Conservation (phyloP, 2,113 vertebrate species). For the Macrotus californicus region DNA sequence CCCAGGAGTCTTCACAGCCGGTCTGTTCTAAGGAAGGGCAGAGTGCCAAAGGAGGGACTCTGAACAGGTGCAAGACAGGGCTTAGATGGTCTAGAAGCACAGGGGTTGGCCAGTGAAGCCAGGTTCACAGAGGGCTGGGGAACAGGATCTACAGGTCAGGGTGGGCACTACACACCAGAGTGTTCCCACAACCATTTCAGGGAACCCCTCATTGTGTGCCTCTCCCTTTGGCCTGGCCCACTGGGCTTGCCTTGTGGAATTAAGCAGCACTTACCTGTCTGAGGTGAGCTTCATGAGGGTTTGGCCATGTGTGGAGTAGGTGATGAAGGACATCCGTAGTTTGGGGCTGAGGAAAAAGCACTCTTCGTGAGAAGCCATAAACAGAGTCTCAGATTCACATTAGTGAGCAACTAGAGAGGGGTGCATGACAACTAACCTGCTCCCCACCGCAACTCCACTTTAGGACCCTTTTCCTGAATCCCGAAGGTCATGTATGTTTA, state of each 20-base stretch:
- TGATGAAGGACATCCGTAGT: constrained; percentile 90
- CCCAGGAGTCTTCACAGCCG: background rate
- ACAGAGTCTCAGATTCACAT: background rate
- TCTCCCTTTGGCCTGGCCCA: too few species aligned
- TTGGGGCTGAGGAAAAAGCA: constrained; percentile 84
- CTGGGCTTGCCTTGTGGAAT: background rate
- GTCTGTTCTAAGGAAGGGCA: background rate
- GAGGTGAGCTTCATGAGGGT: constrained; percentile 88
- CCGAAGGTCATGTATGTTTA: background rate
- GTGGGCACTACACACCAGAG: rapidly evolving
- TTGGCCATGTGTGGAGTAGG: constrained; percentile 86
- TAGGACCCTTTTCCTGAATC: background rate
- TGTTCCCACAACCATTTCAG: background rate
- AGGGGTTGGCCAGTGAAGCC: background rate
- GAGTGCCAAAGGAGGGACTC: background rate
- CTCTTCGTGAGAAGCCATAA: background rate
- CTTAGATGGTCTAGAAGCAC: too few species aligned
- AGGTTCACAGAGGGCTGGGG: too few species aligned
- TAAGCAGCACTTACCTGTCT: constrained; percentile 81
- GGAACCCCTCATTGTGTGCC: background rate
- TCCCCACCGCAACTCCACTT: background rate
- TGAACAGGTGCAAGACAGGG: too few species aligned
- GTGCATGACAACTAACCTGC: background rate
- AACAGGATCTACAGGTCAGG: background rate
- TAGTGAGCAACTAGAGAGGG: background rate